Conservation (phyloP, 1,140 invertebrate genomes). For the Eumaeus atala region DNA sequence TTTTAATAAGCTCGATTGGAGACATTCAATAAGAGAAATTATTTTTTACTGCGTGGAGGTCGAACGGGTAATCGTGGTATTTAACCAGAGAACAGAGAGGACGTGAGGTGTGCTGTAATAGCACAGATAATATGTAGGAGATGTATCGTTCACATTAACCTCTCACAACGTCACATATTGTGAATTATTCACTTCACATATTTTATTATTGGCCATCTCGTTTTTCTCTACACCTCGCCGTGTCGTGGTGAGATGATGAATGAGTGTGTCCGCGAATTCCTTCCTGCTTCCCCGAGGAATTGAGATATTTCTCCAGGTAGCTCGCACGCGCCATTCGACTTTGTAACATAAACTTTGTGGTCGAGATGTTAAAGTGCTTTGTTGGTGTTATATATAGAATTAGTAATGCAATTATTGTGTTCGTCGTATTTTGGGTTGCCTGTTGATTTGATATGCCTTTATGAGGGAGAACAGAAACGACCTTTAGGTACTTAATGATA, state of each 20-base stretch:
- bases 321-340: neutral
- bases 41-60: too few relatives aligned
- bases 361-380: neutral
- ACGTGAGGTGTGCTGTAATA: too few relatives aligned
- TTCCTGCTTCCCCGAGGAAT: slow-evolving; percentile 17
- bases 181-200: too few relatives aligned
- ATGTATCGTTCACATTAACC: too few relatives aligned
- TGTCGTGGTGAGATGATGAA: slow-evolving; percentile 7
- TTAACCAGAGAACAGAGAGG: too few relatives aligned
- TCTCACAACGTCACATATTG: too few relatives aligned
- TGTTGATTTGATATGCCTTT: neutral
- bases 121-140: too few relatives aligned
- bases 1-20: too few relatives aligned
- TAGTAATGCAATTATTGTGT: neutral
- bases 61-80: too few relatives aligned
- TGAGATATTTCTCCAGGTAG: slow-evolving; percentile 18
- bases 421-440: neutral
- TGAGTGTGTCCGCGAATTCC: slow-evolving; percentile 3
- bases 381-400: neutral
- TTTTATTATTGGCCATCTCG: too few relatives aligned
- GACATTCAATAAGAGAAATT: too few relatives aligned
- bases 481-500: too few relatives aligned
- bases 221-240: neutral
- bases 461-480: neutral
- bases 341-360: neutral